phyloP scores from a whole-genome alignment of 2,113 vertebrate species.

The Entomyzon cyanotis region DNA sequence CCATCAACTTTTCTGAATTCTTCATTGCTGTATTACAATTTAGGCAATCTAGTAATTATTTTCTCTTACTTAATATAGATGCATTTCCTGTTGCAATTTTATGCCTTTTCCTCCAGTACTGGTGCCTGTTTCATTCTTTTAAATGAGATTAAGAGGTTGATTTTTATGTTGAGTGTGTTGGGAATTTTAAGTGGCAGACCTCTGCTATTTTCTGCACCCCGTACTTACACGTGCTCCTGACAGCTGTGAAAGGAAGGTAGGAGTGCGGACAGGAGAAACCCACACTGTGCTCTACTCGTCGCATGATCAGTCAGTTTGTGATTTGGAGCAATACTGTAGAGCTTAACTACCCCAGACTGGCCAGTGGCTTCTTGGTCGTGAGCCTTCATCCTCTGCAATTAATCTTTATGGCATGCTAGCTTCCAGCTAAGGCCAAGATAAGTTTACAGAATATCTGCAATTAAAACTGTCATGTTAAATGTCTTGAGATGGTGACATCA shows the following conservation, averaged over 20 bases:
- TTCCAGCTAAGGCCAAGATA: background rate
- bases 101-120: background rate
- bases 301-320: background rate
- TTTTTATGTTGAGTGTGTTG: background rate
- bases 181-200: background rate
- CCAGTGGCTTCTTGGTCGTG: background rate
- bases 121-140: background rate
- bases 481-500: background rate
- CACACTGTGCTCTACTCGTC: background rate
- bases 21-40: background rate
- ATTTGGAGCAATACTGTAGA: background rate
- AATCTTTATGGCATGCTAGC: background rate
- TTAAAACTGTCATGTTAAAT: background rate
- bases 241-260: background rate
- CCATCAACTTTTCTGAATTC: background rate
- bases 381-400: background rate
- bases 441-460: background rate
- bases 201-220: background rate
- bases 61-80: background rate
- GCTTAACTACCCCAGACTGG: background rate
- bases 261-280: background rate
- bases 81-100: background rate
- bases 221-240: background rate
- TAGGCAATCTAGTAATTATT: background rate
- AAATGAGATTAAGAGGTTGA: background rate